phyloP scores from a whole-genome alignment of 2,888 invertebrate genomes.

The Metalampra italica region DNA sequence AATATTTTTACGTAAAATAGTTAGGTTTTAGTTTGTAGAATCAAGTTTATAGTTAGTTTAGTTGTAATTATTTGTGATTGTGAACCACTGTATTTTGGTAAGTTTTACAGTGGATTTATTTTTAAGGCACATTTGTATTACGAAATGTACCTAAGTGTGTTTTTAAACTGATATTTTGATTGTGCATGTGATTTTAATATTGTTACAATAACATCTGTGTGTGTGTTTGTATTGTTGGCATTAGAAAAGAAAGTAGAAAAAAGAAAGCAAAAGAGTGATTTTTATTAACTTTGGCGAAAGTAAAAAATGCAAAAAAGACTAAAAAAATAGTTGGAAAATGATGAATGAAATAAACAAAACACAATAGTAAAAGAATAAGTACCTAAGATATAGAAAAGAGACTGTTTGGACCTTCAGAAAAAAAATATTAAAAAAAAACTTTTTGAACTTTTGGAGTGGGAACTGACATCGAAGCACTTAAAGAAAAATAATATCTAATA shows the following conservation, averaged over 20 bases:
- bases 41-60: neutral
- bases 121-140: neutral
- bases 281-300: neutral
- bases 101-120: conserved; percentile 16
- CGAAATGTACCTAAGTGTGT: neutral
- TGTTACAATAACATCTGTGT: neutral
- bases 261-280: conserved; percentile 3
- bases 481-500: conserved; percentile 10
- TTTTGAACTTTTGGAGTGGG: conserved; percentile 6
- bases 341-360: conserved; percentile 8
- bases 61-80: neutral
- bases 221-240: too few relatives aligned
- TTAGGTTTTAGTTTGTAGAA: neutral
- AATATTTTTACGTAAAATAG: neutral
- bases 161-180: neutral
- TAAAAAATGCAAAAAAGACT: conserved; percentile 6
- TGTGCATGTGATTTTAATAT: neutral
- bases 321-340: conserved; percentile 10
- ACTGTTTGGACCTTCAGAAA: too few relatives aligned
- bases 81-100: conserved; percentile 19
- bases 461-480: neutral
- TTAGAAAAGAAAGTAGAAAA: neutral
- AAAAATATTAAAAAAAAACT: conserved; percentile 15
- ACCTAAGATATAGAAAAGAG: conserved; percentile 15
- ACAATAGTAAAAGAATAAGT: conserved; percentile 2